Percentiles rank a stretch among this genome's conserved stretches.
Evolutionary conservation across 2,797 vertebrate genomes (phyloP).

Genomic region (Schizothorax lantsangensis): DNA sequence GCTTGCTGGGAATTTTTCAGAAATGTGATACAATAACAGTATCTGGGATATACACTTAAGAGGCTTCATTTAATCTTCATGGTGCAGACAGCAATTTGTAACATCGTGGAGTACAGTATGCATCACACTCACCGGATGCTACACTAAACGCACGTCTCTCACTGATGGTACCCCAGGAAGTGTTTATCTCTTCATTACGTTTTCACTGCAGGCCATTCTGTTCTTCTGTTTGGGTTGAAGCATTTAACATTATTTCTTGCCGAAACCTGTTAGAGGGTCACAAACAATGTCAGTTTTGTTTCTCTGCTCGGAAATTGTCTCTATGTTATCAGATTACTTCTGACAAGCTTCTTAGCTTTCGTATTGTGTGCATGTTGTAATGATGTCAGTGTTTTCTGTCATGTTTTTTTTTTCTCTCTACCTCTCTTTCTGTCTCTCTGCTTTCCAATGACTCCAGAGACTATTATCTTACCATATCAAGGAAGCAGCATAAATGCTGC

Average conservation of each 20-base stretch:
- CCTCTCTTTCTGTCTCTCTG: not conserved
- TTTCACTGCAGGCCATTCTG: constrained; percentile 39
- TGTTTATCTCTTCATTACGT: constrained; percentile 1
- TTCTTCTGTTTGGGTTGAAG: constrained; percentile 12
- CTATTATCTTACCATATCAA: not conserved
- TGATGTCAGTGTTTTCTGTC: constrained; percentile 12
- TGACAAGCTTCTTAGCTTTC: not conserved
- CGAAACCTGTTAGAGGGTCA: constrained; percentile 12
- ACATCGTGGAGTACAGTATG: constrained; percentile 4
- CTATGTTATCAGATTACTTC: constrained; percentile 8
- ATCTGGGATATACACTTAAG: constrained; percentile 34
- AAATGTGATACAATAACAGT: constrained; percentile 43
- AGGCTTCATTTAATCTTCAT: constrained; percentile 52
- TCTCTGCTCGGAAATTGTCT: not conserved
- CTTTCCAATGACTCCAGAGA: not conserved
- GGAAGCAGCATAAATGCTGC: not conserved
- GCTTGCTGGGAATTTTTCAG: constrained; percentile 45
- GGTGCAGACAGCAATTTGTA: constrained; percentile 52
- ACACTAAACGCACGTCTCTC: not conserved
- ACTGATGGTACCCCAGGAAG: constrained; percentile 23
- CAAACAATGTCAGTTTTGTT: not conserved
- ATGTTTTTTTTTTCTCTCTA: not conserved
- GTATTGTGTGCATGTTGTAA: not conserved
- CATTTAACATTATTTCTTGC: constrained; percentile 23
- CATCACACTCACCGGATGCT: constrained; percentile 37